phyloP scores from a whole-genome alignment of 2,888 invertebrate species.

The Spodoptera littoralis region DNA sequence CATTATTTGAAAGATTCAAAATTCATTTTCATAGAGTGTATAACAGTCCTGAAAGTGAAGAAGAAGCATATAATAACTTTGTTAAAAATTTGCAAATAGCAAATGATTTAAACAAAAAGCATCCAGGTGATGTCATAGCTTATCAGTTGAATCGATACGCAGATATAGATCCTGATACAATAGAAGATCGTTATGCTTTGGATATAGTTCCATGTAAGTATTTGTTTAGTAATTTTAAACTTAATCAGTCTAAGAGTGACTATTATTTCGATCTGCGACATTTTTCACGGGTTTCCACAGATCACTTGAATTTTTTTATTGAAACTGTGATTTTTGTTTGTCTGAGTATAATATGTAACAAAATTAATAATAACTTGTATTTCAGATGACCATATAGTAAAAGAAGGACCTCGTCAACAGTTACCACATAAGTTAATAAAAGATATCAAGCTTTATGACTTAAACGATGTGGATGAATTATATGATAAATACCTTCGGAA shows the following conservation, averaged over 20 bases:
- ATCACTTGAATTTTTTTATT: too few species aligned
- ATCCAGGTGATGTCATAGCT: constrained; percentile 49
- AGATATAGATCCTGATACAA: constrained; percentile 64
- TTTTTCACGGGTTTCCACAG: too few species aligned
- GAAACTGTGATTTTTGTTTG: too few species aligned
- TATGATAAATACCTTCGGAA: constrained; percentile 60
- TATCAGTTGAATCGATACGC: constrained; percentile 71
- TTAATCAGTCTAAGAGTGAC: background rate
- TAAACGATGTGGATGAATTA: constrained; percentile 63
- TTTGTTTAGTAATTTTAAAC: background rate
- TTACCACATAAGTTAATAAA: constrained; percentile 17
- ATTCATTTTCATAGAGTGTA: constrained; percentile 67
- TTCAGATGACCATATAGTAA: constrained; percentile 59
- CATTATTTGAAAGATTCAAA: constrained; percentile 65
- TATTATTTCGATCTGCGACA: background rate
- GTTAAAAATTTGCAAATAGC: constrained; percentile 65
- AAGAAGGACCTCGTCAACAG: background rate
- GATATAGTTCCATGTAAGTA: constrained; percentile 71
- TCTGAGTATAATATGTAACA: too few species aligned
- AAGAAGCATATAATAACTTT: constrained; percentile 64
- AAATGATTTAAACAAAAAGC: constrained; percentile 62
- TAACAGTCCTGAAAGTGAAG: constrained; percentile 54
- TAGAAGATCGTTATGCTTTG: constrained; percentile 67
- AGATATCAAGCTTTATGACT: constrained; percentile 64
- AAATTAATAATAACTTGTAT: background rate